Evolutionary conservation across 2,888 invertebrate genomes (phyloP).

Genomic region (Chloromyia formosa): DNA sequence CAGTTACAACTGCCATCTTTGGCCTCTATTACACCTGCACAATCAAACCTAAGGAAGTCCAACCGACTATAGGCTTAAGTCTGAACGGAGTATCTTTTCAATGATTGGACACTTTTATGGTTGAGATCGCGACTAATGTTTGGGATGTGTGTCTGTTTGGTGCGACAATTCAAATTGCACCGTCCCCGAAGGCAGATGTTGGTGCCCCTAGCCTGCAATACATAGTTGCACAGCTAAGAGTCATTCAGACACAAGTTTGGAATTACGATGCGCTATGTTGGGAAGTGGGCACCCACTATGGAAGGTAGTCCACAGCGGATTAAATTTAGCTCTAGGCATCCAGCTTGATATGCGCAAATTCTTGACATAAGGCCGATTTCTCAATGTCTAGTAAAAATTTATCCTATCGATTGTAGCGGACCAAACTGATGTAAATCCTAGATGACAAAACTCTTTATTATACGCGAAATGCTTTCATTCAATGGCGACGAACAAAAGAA

Average conservation of each 20-base stretch:
- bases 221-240: slow-evolving; percentile 12
- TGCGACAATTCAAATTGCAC: slow-evolving; percentile 42
- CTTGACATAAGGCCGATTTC: no score
- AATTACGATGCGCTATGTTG: neutral
- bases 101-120: slow-evolving; percentile 7
- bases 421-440: no score
- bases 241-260: slow-evolving; percentile 11
- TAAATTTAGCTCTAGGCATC: no score
- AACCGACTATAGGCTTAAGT: slow-evolving; percentile 2
- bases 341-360: no score
- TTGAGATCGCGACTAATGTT: no score
- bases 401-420: no score
- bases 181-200: slow-evolving; percentile 23
- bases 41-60: slow-evolving; percentile 18
- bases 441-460: no score
- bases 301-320: neutral
- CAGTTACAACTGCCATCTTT: slow-evolving; percentile 5
- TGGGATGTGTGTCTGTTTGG: slow-evolving; percentile 13
- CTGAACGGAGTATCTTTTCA: slow-evolving; percentile 3
- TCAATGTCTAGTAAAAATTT: no score
- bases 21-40: slow-evolving; percentile 41
- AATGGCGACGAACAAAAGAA: no score
- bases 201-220: neutral
- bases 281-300: neutral
- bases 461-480: no score